phyloP scores from a whole-genome alignment of 2,113 vertebrate species.

The Myodes glareolus region DNA sequence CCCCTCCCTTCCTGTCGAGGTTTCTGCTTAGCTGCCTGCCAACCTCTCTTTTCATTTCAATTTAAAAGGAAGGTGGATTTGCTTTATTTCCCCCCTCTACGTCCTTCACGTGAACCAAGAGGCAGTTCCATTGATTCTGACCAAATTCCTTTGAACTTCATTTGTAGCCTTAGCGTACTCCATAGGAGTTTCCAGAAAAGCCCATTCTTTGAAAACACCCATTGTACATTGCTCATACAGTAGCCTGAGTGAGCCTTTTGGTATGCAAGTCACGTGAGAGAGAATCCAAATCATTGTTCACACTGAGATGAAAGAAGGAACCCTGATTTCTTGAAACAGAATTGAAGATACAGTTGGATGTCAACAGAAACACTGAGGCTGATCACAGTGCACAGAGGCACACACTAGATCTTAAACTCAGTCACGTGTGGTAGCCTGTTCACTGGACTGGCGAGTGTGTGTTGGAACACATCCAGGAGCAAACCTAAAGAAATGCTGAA shows the following conservation, averaged over 20 bases:
- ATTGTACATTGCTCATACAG: conserved; percentile 51
- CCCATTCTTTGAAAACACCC: conserved; percentile 65
- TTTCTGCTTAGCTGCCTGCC: conserved; percentile 44
- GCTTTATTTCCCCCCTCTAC: conserved; percentile 50
- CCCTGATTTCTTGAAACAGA: conserved; percentile 58
- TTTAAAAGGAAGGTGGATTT: conserved; percentile 61
- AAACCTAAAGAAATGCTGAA: neutral
- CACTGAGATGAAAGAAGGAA: conserved; percentile 64
- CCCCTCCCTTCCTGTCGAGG: neutral
- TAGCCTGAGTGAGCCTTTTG: conserved; percentile 35
- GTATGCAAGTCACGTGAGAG: conserved; percentile 50
- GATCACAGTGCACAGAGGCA: neutral
- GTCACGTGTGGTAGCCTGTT: neutral
- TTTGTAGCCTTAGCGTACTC: conserved; percentile 42
- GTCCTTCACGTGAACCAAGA: conserved; percentile 41
- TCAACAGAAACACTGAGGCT: conserved; percentile 23
- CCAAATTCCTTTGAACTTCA: conserved; percentile 73
- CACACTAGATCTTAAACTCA: neutral
- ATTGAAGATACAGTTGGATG: conserved; percentile 22
- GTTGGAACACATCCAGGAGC: neutral
- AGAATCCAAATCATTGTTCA: conserved; percentile 64
- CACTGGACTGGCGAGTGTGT: neutral
- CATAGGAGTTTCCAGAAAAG: conserved; percentile 75
- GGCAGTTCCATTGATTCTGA: conserved; percentile 2
- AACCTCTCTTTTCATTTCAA: conserved; percentile 57